phyloP scores from a whole-genome alignment of 2,113 vertebrate species.

The Malurus alboscapulatus region DNA sequence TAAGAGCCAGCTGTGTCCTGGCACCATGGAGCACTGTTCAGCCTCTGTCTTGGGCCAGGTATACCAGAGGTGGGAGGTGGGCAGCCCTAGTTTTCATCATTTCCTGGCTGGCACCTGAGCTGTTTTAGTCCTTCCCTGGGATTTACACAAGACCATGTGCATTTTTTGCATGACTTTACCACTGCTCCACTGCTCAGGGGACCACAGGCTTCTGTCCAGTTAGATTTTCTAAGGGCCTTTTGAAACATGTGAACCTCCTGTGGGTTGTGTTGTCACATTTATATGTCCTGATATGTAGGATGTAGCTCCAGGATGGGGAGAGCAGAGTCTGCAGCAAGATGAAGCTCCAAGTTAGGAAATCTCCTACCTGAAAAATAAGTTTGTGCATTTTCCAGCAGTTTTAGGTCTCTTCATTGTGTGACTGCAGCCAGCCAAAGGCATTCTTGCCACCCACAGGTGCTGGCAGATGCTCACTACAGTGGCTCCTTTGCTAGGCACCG shows the following conservation, averaged over 20 bases:
- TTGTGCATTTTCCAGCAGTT: background rate
- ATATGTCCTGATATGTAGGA: background rate
- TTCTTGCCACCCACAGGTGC: background rate
- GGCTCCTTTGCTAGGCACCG: accelerated
- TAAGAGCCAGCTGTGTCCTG: background rate
- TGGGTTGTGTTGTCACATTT: background rate
- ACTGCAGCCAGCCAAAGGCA: background rate
- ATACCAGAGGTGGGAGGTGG: background rate
- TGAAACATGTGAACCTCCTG: background rate
- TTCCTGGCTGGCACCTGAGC: background rate
- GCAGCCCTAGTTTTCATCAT: background rate
- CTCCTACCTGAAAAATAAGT: background rate
- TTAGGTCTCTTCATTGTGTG: background rate
- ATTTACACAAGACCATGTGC: background rate
- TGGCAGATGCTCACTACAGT: background rate
- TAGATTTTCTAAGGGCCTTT: background rate
- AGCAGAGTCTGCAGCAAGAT: background rate
- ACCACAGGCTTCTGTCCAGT: background rate
- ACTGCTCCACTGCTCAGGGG: background rate
- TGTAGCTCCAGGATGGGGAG: background rate
- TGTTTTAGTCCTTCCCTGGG: background rate
- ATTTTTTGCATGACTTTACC: background rate
- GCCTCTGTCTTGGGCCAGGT: background rate
- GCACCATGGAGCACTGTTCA: background rate
- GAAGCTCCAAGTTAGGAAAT: background rate